phyloP scores from a whole-genome alignment of 1,140 invertebrate genomes.

The Papilio dardanus region DNA sequence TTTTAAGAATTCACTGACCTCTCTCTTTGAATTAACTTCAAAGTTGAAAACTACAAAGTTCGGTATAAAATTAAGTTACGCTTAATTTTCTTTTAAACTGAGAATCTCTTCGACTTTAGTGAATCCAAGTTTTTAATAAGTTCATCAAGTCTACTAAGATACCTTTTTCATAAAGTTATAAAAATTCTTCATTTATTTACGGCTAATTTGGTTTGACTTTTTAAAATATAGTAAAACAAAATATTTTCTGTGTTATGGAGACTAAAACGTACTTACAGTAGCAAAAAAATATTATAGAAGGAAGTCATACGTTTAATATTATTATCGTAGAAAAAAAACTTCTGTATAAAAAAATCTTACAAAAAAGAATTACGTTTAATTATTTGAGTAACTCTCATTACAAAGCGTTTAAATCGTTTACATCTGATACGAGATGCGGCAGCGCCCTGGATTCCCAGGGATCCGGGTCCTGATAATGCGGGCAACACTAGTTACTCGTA shows the following conservation, averaged over 20 bases:
- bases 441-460: neutral
- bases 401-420: conserved; percentile 20
- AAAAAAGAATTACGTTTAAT: conserved; percentile 2
- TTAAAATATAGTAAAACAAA: no score
- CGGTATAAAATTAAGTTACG: neutral
- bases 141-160: no score
- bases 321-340: neutral
- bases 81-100: conserved; percentile 10
- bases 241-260: no score
- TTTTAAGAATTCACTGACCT: neutral
- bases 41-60: conserved; percentile 1
- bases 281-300: neutral
- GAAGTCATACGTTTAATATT: neutral
- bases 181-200: no score
- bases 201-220: no score
- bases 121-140: neutral
- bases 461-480: neutral
- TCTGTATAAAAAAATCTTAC: neutral
- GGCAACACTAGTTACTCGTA: neutral
- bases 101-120: neutral
- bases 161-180: no score
- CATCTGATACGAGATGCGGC: neutral
- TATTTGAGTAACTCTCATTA: neutral
- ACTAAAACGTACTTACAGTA: no score
- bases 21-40: conserved; percentile 5